phyloP scores from a whole-genome alignment of 2,113 vertebrate species.

The Cervus canadensis region DNA sequence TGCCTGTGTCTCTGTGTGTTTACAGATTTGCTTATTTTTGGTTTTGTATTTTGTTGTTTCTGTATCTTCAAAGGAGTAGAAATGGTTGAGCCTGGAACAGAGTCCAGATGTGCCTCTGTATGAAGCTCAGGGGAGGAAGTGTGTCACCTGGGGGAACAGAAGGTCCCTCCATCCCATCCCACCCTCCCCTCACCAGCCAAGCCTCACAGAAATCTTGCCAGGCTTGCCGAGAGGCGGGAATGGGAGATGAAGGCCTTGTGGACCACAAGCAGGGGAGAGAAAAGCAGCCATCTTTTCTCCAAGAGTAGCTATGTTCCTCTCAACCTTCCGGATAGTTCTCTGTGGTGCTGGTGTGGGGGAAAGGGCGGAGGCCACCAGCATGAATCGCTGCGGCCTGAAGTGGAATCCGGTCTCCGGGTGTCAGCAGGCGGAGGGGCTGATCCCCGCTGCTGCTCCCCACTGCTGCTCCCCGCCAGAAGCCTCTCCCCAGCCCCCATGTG shows the following conservation, averaged over 20 bases:
- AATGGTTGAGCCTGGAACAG: not conserved
- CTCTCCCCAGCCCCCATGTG: constrained; percentile 27
- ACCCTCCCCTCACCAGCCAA: not conserved
- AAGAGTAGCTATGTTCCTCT: not conserved
- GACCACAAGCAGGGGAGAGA: not conserved
- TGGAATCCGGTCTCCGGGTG: not conserved
- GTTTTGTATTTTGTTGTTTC: not conserved
- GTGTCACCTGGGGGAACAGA: not conserved
- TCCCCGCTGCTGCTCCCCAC: not conserved
- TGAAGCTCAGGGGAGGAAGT: not conserved
- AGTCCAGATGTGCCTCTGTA: not conserved
- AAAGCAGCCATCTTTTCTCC: not conserved
- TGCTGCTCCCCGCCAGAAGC: constrained; percentile 22
- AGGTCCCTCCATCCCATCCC: too few species aligned
- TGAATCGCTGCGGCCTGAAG: not conserved
- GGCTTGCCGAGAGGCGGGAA: not conserved
- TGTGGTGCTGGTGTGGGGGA: not conserved
- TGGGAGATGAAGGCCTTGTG: not conserved
- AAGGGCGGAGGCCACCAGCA: not conserved
- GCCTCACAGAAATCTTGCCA: not conserved
- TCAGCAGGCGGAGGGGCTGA: not conserved
- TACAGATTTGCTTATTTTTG: not conserved
- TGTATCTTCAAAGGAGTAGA: not conserved
- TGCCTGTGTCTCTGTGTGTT: too few species aligned
- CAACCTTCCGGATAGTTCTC: not conserved